A percentile compares a stretch with the other conserved stretches of the same genome.
These are phyloP conservation scores for Aradus depressus DNA, from an alignment of 2,888 invertebrate genomes.

Conservation along the genomic window DNA sequence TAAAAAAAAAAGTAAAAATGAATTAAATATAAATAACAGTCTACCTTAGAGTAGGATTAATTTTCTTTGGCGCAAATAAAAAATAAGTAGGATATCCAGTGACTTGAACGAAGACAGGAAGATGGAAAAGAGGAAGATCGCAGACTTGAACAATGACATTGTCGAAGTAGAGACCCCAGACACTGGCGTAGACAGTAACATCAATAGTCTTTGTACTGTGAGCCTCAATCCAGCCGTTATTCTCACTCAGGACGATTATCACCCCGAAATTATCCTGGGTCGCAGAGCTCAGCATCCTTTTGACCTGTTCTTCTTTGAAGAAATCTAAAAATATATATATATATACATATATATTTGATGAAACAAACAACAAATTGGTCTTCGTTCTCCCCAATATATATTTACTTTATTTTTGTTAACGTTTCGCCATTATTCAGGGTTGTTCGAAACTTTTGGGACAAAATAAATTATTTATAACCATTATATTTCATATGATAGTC, in stretches of 20 bases:
- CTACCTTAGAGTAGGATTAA: neutral
- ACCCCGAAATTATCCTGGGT: neutral
- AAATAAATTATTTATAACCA: no score
- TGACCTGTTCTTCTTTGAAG: neutral
- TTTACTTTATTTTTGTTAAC: no score
- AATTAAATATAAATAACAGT: no score
- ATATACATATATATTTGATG: no score
- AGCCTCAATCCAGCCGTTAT: neutral
- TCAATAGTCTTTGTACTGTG: neutral
- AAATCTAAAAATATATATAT: no score
- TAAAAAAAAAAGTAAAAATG: no score
- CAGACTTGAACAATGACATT: neutral
- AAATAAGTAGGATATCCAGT: neutral
- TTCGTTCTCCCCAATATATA: no score
- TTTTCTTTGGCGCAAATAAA: neutral
- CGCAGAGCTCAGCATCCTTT: neutral
- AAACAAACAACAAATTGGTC: neutral
- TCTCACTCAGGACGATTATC: neutral
- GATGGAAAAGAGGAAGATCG: neutral
- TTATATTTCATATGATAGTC: no score
- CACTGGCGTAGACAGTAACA: neutral
- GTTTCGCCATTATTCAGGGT: no score
- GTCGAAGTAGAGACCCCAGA: conserved; percentile 8
- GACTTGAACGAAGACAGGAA: neutral
- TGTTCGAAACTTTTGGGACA: no score